These are phyloP conservation scores for Cheilosia scutellata DNA, from an alignment of 2,888 invertebrate genomes.

Conservation along the genomic window DNA sequence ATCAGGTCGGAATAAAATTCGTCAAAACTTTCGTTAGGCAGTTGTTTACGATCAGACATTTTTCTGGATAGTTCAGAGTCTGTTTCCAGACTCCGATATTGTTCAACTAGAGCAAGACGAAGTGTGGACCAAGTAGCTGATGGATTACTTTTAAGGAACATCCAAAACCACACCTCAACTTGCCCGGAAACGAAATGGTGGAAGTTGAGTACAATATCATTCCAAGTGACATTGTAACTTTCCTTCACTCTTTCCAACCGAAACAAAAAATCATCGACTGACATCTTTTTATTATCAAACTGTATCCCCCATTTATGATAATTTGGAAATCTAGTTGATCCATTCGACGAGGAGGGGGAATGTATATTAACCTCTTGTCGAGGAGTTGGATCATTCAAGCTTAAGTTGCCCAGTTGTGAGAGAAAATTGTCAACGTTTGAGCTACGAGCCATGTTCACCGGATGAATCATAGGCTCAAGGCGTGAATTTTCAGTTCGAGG, in stretches of 20 bases:
- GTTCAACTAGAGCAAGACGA: background rate
- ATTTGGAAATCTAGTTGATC: background rate
- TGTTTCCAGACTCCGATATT: constrained; percentile 11
- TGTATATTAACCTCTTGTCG: background rate
- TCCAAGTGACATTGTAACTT: background rate
- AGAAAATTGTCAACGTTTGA: background rate
- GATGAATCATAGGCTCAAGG: background rate
- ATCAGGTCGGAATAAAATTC: background rate
- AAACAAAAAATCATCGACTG: constrained; percentile 20
- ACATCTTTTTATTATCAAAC: background rate
- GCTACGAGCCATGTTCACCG: background rate
- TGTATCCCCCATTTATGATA: constrained; percentile 28
- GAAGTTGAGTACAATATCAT: no score
- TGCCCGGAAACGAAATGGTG: background rate
- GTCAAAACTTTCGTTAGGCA: background rate
- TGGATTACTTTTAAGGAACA: background rate
- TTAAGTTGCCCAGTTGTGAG: background rate
- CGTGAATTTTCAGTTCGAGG: background rate
- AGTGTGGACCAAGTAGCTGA: background rate
- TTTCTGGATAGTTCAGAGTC: constrained; percentile 4
- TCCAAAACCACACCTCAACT: background rate
- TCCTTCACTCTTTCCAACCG: background rate
- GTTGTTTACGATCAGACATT: background rate
- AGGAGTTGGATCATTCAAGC: background rate
- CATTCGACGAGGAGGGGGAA: background rate